Base-by-base conservation (phyloP, 2,888 invertebrate species). In the Julus scandinavius region DNA sequence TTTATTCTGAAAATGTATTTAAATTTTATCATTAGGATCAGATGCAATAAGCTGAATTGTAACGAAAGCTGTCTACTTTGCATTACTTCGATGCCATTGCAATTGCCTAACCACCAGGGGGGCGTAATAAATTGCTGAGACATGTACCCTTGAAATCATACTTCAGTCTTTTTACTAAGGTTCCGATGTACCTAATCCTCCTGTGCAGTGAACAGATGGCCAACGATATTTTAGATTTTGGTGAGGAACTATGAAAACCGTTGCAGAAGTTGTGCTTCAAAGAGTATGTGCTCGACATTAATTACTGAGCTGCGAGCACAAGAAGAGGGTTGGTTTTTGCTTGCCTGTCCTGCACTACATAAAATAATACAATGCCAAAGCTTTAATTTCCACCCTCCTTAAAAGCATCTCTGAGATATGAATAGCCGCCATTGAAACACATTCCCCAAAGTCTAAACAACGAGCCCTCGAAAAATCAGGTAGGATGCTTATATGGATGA, bases 371-470 rank as follows among this genome's bases (percentile, higher is more conserved):
- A 72, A 72, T 72, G 72, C 29, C 72, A 11, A 29, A 29, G 29
- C 72, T 72, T 72, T 72, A 72, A 72, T 72, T 72, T 72, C 72
- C 72, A n/a, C 29, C 72, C 72, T 72, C 29, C 72, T 72, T 72
- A 72, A 72, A 72, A 72, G 72, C 72, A 72, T 72, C 72, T 72
- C n/a, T 11, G 72, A 72, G 72, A 72, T 72, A n/a, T 72, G n/a
- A 72, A 29, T 72, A 72, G 29, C 72, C 72, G 72, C 72, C 72
- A 72, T 72, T 29, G 72, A 72, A 72, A 5, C 63, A 20, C 63
- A 72, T 72, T 72, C 72, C 72, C 72, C 72, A 11, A 72, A 72
- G 72, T 72, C 72, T 72, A 72, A 72, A 72, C 72, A 72, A 72
- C 29, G 29, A 72, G 72, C 11, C 72, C 72, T 72, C 72, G 45